Base-by-base conservation (phyloP, 64 coral and sea anemone genomes). In the Pocillopora damicornis region DNA sequence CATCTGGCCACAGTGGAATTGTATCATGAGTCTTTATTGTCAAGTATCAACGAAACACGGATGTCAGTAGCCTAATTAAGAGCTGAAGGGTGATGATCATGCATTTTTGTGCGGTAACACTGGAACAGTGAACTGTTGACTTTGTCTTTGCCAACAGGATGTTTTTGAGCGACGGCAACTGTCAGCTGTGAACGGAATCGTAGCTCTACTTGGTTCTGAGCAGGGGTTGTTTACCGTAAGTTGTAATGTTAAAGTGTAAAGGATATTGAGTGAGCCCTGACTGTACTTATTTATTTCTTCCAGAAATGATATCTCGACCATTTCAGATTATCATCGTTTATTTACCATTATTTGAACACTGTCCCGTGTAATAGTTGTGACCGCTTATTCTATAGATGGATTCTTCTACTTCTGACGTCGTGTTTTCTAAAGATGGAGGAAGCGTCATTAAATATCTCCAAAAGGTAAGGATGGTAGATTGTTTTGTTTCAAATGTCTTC, bases 131-230 rank as follows among this genome's bases (percentile, higher is more conserved):
- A 22, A 36, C 9, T 78, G 36, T 45, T 37, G 20, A 37, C 18
- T 37, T 63, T 16, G 0, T 76, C 5, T 82, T 56, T 38, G 76
- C 80, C 57, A 14, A 10, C 72, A 96, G 94, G 37, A 80, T 57
- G 15, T 75, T 60, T 77, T 90, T 23, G 86, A 75, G 26, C 83
- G 92, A 65, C 76, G 92, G 22, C 81, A 75, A 37, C 84, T 96
- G 61, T 77, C 94, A 7, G 94, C 81, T 17, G 66, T 79, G 57
- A 96, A 92, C 65, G 94, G 94, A 11, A 63, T 96, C 63, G 86
- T 96, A 67, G 94, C 81, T 22, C 58, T 96, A 38, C 77, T 96
- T 30, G 90, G 94, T 13, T 96, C 90, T 81, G 94, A 96, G 13
- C 90, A 92, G 68, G 84, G 56, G 16, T 60, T 96, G 61, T 89